A percentile compares a stretch with the other conserved stretches of the same genome.
Conservation (phyloP, 1,140 invertebrate genomes). For the Antheraea pernyi region DNA sequence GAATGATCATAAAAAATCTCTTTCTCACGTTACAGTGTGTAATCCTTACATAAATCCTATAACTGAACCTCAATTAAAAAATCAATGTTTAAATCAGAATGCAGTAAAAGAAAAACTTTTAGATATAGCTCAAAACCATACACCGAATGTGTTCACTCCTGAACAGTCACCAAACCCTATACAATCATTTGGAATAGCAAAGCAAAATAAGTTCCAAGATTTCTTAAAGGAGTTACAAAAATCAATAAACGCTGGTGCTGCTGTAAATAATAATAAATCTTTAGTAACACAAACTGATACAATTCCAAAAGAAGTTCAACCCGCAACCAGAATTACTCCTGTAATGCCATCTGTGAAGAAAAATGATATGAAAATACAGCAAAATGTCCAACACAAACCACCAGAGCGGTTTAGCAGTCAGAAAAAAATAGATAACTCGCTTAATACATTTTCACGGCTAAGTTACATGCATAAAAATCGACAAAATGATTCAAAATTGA, state of each 20-base stretch:
- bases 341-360: conserved; percentile 12
- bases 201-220: conserved; percentile 27
- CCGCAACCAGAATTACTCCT: conserved; percentile 21
- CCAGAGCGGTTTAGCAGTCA: conserved; percentile 12
- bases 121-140: neutral
- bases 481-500: conserved; percentile 42
- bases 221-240: conserved; percentile 51
- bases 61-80: neutral
- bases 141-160: neutral
- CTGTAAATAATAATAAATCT: neutral
- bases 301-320: conserved; percentile 24
- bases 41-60: neutral
- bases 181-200: neutral
- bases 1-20: neutral
- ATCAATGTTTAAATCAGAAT: conserved; percentile 2
- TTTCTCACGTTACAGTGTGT: neutral
- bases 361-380: conserved; percentile 26
- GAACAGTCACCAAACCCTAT: neutral
- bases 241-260: conserved; percentile 46
- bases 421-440: conserved; percentile 51
- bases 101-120: neutral
- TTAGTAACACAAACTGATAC: neutral
- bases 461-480: conserved; percentile 69
- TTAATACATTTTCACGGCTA: conserved; percentile 66
- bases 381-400: conserved; percentile 40